Evolutionary conservation across 2,888 invertebrate species (phyloP), one percentile per base, ranked within the genome.

Genomic region (Rotaria sp.): DNA sequence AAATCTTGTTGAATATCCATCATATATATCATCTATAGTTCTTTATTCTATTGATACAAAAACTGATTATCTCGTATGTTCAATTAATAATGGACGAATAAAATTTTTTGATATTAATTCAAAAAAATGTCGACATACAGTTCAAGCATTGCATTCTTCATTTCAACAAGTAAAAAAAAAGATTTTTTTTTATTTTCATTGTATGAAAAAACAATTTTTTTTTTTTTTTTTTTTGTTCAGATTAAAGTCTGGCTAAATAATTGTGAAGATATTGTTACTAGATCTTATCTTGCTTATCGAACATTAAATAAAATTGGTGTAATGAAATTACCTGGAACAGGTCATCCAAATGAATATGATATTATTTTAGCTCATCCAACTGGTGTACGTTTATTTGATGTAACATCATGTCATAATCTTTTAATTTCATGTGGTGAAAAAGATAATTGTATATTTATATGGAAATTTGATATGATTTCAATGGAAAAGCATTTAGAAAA

Each of bases 371-470:
- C 80, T 45, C 80, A 80, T 80, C 26, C 45, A n/a, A n/a, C n/a
- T 80, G 80, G 80, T 45, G 35, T 80, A n/a, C 80, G 45, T 7
- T 15, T 45, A 80, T 13, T 80, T 41, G 80, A 80, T 80, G 45
- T 80, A 15, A 45, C 26, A 13, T 1, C 80, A 3, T 10, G 13
- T 26, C 80, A n/a, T 45, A 80, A 80, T 45, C 26, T 80, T 80
- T 15, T 80, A 1, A n/a, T 80, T 41, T 45, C 80, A 11, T 80
- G 80, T 80, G 45, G 80, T 45, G 45, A 45, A 45, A 41, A 80
- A 80, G 80, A 80, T 80, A 80, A n/a, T 41, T 80, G 45, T 80
- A 80, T 80, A n/a, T 80, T 80, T 80, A 11, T 80, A 45, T 80
- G 80, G 80, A 80, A 41, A 41, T 80, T 80, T 26, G 35, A 80